phyloP scores from a whole-genome alignment of 2,113 vertebrate genomes.

The Orycteropus afer region DNA sequence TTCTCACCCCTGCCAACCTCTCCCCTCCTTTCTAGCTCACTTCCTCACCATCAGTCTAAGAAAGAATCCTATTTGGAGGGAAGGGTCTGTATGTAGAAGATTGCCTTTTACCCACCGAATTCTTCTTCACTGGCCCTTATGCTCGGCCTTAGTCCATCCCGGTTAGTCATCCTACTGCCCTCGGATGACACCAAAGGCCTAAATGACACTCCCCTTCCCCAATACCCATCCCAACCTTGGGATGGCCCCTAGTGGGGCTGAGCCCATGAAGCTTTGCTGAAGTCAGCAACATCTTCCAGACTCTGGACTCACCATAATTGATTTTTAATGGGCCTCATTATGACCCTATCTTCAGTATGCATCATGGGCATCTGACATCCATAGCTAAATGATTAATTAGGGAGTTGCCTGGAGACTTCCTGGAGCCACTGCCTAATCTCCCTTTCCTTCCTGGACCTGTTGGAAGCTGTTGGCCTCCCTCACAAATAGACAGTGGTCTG shows the following conservation, averaged over 20 bases:
- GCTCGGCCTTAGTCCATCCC: neutral
- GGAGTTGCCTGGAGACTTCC: slow-evolving; percentile 39
- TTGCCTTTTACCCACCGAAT: rapidly evolving
- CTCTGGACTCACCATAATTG: slow-evolving; percentile 52
- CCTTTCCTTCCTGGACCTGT: slow-evolving; percentile 47
- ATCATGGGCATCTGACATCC: slow-evolving; percentile 40
- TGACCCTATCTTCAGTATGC: neutral
- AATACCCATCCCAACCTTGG: neutral
- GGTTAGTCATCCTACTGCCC: neutral
- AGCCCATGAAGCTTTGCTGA: slow-evolving; percentile 38
- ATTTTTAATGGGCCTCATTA: slow-evolving; percentile 73
- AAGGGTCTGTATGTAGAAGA: neutral
- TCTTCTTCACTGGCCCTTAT: neutral
- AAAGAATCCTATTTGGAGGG: neutral
- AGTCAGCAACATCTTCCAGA: neutral
- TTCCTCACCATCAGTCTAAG: neutral
- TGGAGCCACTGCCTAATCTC: slow-evolving; percentile 14
- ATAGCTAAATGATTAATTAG: slow-evolving; percentile 47
- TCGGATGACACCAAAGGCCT: neutral
- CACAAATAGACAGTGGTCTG: neutral
- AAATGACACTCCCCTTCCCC: neutral
- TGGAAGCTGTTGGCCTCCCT: slow-evolving; percentile 20
- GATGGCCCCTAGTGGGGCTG: neutral
- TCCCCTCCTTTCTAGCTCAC: neutral
- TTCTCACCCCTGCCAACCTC: neutral